Evolutionary conservation across 2,797 vertebrate species (phyloP), one percentile per base, ranked within the genome.

Genomic region (Sebastes nivosus): DNA sequence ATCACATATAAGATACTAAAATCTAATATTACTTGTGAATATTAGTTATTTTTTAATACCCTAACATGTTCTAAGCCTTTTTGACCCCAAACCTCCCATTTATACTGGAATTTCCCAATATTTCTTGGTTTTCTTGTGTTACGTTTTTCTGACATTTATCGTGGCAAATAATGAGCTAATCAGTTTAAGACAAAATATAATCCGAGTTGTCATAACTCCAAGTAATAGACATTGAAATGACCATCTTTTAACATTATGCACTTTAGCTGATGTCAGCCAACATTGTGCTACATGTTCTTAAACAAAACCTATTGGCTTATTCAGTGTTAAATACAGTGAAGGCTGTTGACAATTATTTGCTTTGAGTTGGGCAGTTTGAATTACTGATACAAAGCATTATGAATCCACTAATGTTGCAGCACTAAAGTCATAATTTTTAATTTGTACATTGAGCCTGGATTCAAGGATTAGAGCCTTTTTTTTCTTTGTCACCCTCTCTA

Each of bases 41-140:
- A 32, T 42, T 42, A 42, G 0, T 42, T 42, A 6, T 42, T 42
- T 42, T 42, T 42, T 14, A 14, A 42, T 42, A 42, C 0, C 5
- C 29, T 29, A 29, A 29, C 6, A 29, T 29, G 29, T 29, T 6
- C 29, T 29, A 29, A 29, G 29, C 29, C 29, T 29, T 29, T 29
- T 29, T 29, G 29, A 29, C 29, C 6, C 29, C 29, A 29, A 29
- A 29, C 29, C 29, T 29, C 29, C 29, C 29, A 29, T 29, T 29
- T 29, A 29, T 29, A 29, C 29, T 29, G 6, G 29, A 29, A 29
- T 29, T 29, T 29, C 29, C 29, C 29, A 29, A 29, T 29, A 29
- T 30, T 30, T 30, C 29, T 30, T 30, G 29, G 24, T 36, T 14
- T 27, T 67, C 38, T 27, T 27, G 5, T 27, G 5, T 27, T 27